phyloP scores from a whole-genome alignment of 2,888 invertebrate species.

The Eurytoma californica region DNA sequence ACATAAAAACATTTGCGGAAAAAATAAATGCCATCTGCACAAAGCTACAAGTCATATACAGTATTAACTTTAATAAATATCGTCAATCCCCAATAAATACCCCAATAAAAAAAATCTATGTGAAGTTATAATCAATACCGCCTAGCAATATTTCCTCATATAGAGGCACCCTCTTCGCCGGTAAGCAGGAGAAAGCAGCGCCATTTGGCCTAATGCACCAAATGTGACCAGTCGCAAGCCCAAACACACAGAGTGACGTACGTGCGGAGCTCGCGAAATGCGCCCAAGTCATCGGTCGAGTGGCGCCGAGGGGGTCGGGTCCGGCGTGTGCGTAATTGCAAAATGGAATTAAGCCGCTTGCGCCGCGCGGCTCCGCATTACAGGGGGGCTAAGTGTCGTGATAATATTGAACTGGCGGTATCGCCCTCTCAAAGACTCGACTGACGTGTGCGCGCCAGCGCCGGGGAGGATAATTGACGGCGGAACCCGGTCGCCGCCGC shows the following conservation, averaged over 20 bases:
- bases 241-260: background rate
- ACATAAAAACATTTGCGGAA: no score
- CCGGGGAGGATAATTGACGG: background rate
- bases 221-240: no score
- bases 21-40: no score
- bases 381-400: conserved; percentile 25
- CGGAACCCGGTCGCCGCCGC: background rate
- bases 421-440: conserved; percentile 38
- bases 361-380: background rate
- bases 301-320: background rate
- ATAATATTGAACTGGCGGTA: conserved; percentile 36
- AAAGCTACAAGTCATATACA: no score
- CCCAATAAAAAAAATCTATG: no score
- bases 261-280: background rate
- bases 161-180: no score
- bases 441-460: background rate
- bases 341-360: conserved; percentile 22
- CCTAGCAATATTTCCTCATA: no score
- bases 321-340: conserved; percentile 26
- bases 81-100: no score
- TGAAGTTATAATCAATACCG: no score
- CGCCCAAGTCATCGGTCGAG: background rate
- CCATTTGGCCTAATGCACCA: no score
- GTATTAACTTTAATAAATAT: no score
- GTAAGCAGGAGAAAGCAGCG: no score